Conservation (phyloP, 2,797 vertebrate species). For the Manis javanica region DNA sequence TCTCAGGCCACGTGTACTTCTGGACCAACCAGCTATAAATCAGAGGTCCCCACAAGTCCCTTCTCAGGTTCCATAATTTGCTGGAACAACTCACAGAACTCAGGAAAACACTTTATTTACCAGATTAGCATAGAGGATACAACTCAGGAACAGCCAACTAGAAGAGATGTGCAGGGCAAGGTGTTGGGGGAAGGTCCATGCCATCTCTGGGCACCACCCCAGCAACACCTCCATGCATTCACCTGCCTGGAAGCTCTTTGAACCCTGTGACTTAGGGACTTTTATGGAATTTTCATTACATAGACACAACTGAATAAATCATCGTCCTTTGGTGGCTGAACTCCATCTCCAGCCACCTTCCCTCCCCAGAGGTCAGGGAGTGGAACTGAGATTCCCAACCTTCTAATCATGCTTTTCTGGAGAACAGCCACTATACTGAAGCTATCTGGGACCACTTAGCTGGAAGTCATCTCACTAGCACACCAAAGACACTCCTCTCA, state of each 20-base stretch:
- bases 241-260: neutral
- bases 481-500: neutral
- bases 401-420: neutral
- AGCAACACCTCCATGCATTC: neutral
- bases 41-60: neutral
- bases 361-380: neutral
- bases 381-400: neutral
- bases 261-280: neutral
- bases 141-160: neutral
- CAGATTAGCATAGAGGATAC: neutral
- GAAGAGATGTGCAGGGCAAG: neutral
- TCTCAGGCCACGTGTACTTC: neutral
- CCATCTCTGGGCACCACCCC: accelerated
- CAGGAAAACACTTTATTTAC: neutral
- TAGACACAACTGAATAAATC: neutral
- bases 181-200: neutral
- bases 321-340: neutral
- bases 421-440: neutral
- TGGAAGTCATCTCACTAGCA: neutral
- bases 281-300: neutral
- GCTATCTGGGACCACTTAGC: neutral
- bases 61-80: neutral
- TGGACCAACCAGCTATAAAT: neutral
- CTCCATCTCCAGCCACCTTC: neutral
- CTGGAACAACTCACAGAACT: neutral